Percentiles rank a stretch among this genome's conserved stretches.
These are phyloP conservation scores for Prinia subflava DNA, from an alignment of 2,113 vertebrate genomes.

Conservation along the genomic window DNA sequence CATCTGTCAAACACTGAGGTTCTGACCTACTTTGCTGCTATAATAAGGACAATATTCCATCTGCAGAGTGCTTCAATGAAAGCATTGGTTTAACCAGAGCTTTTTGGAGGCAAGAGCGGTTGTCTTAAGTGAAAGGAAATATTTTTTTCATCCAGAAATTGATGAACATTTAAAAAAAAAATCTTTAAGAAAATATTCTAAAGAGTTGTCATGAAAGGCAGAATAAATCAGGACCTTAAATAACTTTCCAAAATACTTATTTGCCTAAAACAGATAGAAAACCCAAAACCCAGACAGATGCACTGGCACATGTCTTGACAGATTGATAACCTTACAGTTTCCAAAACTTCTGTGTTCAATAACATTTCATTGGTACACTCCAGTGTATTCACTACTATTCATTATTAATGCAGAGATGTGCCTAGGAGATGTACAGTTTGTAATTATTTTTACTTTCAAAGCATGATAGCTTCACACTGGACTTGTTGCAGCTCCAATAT, in stretches of 20 bases:
- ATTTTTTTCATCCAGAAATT: background rate
- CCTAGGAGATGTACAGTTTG: constrained; percentile 66
- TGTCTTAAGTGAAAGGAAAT: background rate
- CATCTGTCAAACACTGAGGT: background rate
- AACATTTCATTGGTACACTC: constrained; percentile 71
- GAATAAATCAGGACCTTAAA: constrained; percentile 9
- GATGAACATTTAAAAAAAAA: background rate
- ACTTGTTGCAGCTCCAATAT: constrained; percentile 71
- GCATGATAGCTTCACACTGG: constrained; percentile 70
- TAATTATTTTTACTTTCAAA: constrained; percentile 79
- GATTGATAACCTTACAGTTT: constrained; percentile 50
- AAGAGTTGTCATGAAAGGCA: background rate
- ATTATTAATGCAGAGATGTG: constrained; percentile 76
- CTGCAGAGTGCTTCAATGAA: background rate
- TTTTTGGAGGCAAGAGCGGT: background rate
- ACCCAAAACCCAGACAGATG: background rate
- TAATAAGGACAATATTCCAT: background rate
- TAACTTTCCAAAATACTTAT: constrained; percentile 34
- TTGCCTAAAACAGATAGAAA: constrained; percentile 33
- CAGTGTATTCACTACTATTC: constrained; percentile 67
- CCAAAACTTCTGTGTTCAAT: constrained; percentile 65
- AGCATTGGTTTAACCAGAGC: background rate
- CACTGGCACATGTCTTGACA: constrained; percentile 50
- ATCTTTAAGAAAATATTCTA: background rate
- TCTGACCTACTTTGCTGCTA: constrained; percentile 33